Base-by-base conservation (phyloP, 2,797 vertebrate species). In the Salmo trutta region DNA sequence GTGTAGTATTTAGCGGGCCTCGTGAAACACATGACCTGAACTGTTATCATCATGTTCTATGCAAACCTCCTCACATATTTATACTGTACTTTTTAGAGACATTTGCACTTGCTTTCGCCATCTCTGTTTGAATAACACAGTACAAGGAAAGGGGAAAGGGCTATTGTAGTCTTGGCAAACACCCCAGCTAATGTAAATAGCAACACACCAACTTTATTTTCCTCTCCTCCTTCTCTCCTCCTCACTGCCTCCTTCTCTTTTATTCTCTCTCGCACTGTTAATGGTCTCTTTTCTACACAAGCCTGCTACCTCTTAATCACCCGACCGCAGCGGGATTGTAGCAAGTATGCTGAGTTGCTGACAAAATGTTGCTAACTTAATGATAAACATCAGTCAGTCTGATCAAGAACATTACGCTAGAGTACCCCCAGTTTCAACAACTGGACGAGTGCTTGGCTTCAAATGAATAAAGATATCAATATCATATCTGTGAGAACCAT, bases 1-100 rank as follows among this genome's bases (percentile, higher is more conserved):
- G 85, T 93, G 91, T 93, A 92, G 93, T 94, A 93, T 93, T 93
- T 91, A 84, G 86, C 82, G 80, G 86, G 83, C 75, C 82, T 88
- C 78, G 84, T 87, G 86, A 84, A 91, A 88, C 82, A 80, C 86
- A 87, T 93, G 89, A 92, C 89, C 89, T 87, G 83, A 79, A 86
- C 75, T 86, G 85, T 89, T 93, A 93, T 94, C 91, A 84, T 64
- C 79, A 64, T 86, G 79, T 85, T 59, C n/a, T 24, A 85, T 86
- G 90, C 88, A 91, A 74, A 78, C 68, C 76, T 77, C 78, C 77
- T 80, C 75, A 78, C 82, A 80, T 79, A 76, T 90, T 86, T 89
- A 78, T 81, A 76, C n/a, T 70, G 85, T 83, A 91, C 83, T 90
- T 90, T 93, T 92, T 89, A 91, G 85, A 69, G 1, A 47, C 81